Evolutionary conservation across 2,113 vertebrate genomes (phyloP), one percentile per base, ranked within the genome.

Genomic region (Elgaria multicarinata): DNA sequence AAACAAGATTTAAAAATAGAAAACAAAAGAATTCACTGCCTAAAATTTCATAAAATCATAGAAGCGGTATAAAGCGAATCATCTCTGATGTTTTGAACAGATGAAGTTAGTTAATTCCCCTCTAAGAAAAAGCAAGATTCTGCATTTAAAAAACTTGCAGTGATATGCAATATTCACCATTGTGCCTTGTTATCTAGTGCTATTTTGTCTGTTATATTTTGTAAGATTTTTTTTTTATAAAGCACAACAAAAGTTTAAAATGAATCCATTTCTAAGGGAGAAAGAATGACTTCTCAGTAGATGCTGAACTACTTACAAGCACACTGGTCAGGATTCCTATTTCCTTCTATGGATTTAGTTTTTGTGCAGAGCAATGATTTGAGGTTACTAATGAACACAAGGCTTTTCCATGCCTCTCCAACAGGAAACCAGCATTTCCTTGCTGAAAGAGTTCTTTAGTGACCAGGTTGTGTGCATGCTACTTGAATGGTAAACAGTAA

Each of bases 321-420:
- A 84, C 3, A 86, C 78, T 90, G 92, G 89, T 94, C 90, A 95
- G 93, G 94, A 94, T 85, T 90, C 71, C 82, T 81, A 90, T 94
- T 95, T 93, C 93, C 94, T 95, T 95, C 93, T 96, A 94, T 96
- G 93, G 95, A 96, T 39, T 95, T 93, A 94, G 90, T 92, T 87
- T 90, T 86, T 85, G 79, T 90, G 62, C 64, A 85, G 87, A 75
- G 79, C 86, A 92, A 86, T 90, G 76, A 90, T 91, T 66, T 90
- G 90, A 90, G 80, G 91, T 67, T 93, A 90, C 53, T 94, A 94
- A 91, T 53, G 74, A 94, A 90, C 87, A 92, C 20, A 53, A 69
- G 36, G 91, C 81, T 74, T 93, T 93, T 69, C 62, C 33, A 39
- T 92, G 90, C 82, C 39, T 93, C 87, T 92, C 31, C 66, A 69